Evolutionary conservation across 2,797 vertebrate species (phyloP), one percentile per base, ranked within the genome.

Genomic region (Galagoides demidoff): DNA sequence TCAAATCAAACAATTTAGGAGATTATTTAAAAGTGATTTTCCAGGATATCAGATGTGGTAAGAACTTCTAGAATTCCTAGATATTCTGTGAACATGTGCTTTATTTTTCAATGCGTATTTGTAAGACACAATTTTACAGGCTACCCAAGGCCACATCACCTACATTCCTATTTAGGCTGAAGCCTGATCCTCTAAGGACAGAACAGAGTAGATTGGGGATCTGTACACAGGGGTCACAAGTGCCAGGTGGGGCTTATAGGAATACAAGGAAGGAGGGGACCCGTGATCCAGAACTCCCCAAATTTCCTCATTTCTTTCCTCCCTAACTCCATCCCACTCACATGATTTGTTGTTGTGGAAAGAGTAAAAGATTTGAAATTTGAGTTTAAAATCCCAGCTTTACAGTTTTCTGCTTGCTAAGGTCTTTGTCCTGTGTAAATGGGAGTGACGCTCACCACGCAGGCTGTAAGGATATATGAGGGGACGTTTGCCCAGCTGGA

Each of bases 21-120:
- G 29, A 27, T 55, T 68, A 52, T 78, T 92, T 95, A 39, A 85
- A 94, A 82, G 63, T 85, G 61, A 59, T 85, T 71, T 88, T 55
- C 52, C 29, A 94, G 9, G 17, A 92, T 13, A 13, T 83, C 52
- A 45, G 37, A 71, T 45, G 71, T 85, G 8, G 14, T 70, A 84
- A 87, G 83, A 84, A 20, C 39, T 93, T 83, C 7, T 23, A 89
- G 63, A 89, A 92, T 92, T 73, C 13, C 49, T 43, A 66, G 25
- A n/a, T 89, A 63, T 39, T 61, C 27, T 71, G 9, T 61, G 29
- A 90, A 86, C 79, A 79, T 64, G 23, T 78, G 4, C 39, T 63
- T 83, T 86, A 49, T 70, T 10, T 68, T 4, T 1, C 64, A 87
- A 0, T 52, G 22, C 1, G 6, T 52, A 52, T 52, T 16, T 14